phyloP scores from a whole-genome alignment of 1,140 invertebrate species.

The Drosophila dunni region DNA sequence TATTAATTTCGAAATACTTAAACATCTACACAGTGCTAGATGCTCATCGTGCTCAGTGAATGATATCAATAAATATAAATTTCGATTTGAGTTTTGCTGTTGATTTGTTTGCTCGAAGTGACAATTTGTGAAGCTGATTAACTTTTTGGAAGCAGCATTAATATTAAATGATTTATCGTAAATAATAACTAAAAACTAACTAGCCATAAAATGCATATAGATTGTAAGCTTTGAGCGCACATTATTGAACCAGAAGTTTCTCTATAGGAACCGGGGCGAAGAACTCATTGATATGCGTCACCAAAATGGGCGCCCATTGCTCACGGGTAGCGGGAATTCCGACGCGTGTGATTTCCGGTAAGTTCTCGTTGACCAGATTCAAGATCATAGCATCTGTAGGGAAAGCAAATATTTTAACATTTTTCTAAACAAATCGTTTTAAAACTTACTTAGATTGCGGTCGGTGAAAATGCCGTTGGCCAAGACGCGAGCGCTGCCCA shows the following conservation, averaged over 20 bases:
- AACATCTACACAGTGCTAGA: slow-evolving; percentile 9
- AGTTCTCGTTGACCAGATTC: slow-evolving; percentile 82
- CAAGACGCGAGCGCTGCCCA: slow-evolving; percentile 70
- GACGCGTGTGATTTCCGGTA: slow-evolving; percentile 78
- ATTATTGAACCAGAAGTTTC: slow-evolving; percentile 75
- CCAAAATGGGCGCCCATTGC: slow-evolving; percentile 81
- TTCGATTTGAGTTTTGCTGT: slow-evolving; percentile 42
- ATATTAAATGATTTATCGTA: slow-evolving; percentile 53
- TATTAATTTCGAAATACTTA: slow-evolving; percentile 38
- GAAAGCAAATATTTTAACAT: neutral
- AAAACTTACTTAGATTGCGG: slow-evolving; percentile 76
- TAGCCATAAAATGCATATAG: slow-evolving; percentile 57
- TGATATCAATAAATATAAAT: slow-evolving; percentile 76
- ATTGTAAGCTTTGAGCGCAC: slow-evolving; percentile 23
- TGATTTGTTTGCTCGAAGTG: slow-evolving; percentile 33
- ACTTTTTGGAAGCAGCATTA: slow-evolving; percentile 77
- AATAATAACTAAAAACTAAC: slow-evolving; percentile 66
- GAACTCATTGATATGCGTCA: slow-evolving; percentile 80
- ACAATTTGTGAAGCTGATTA: slow-evolving; percentile 54
- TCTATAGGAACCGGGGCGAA: slow-evolving; percentile 81
- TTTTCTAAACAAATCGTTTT: no score
- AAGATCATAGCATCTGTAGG: slow-evolving; percentile 78
- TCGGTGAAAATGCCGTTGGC: slow-evolving; percentile 83
- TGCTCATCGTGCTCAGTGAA: slow-evolving; percentile 26
- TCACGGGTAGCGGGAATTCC: slow-evolving; percentile 82